phyloP scores from a whole-genome alignment of 2,888 invertebrate genomes.

The Scelioninae gen. 1 region DNA sequence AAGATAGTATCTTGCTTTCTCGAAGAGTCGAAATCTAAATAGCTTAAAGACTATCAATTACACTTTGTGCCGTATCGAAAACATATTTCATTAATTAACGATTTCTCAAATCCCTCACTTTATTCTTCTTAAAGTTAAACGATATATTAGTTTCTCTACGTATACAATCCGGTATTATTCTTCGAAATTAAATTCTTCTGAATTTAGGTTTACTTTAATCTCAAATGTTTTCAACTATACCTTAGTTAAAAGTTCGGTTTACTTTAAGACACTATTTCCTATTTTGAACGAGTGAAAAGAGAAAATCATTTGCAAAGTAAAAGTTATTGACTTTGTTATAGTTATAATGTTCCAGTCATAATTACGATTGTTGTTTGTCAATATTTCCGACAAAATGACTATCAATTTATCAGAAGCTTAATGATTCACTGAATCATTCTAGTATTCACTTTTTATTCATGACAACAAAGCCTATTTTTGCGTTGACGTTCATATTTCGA shows the following conservation, averaged over 20 bases:
- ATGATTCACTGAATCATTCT: slow-evolving; percentile 27
- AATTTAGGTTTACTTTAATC: no score
- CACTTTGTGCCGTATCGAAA: slow-evolving; percentile 15
- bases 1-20: not conserved
- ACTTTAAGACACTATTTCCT: no score
- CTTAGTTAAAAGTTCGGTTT: no score
- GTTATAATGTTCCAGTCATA: no score
- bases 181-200: no score
- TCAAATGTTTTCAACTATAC: no score
- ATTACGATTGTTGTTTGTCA: not conserved
- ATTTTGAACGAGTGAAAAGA: no score
- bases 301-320: no score
- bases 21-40: slow-evolving; percentile 14
- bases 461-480: slow-evolving; percentile 39
- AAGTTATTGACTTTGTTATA: no score
- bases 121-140: not conserved
- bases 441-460: slow-evolving; percentile 28
- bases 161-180: no score
- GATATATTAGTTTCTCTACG: no score
- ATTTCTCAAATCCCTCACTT: slow-evolving; percentile 19
- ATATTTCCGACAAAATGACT: not conserved
- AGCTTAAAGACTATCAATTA: slow-evolving; percentile 37
- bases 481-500: slow-evolving; percentile 43
- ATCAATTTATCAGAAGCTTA: slow-evolving; percentile 4
- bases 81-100: slow-evolving; percentile 48